Evolutionary conservation across 2,888 invertebrate species (phyloP), one percentile per base, ranked within the genome.

Genomic region (Lomographa bimaculata): DNA sequence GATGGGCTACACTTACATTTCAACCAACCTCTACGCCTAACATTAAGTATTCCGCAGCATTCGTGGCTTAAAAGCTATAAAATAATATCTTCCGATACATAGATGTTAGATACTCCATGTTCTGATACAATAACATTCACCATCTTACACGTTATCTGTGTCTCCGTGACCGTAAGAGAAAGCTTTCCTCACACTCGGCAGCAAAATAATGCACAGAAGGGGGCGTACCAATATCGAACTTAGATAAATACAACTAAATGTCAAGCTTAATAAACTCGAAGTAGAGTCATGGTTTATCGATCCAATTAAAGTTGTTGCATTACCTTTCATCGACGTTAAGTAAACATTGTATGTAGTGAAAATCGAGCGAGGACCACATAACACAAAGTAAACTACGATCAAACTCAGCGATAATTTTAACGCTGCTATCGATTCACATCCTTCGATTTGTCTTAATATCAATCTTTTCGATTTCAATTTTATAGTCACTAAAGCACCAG

Each of bases 381-480:
- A 50, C 18, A 78, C 45, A 29, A 73, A 54, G 55, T 80, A 81
- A 16, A 78, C 58, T 8, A 70, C 35, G 43, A 85, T 78, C 50
- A 89, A 64, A 59, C 73, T 76, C 30, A 89, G 39, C 4, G 87
- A 82, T 39, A 89, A 58, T 50, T 80, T 86, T 32, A 90, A 61
- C 6, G 81, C 73, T 9, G 76, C 61, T 24, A 60, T 49, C 12
- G 79, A 73, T 40, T 83, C 78, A 18, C 61, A 67, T 35, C 65
- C 59, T 32, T 72, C 67, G 16, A 67, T 55, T 29, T 60, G 65
- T 8, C 26, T 26, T 7, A 36, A 10, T n/a, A 21, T 3, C n/a
- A 42, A 20, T 33, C 64, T 76, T 41, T 67, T 79, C 16, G 71
- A 64, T 45, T 66, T 78, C 24, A 86, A 60, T 65, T 82, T 86